Percentiles rank a stretch among this genome's conserved stretches.
These are phyloP conservation scores for Pterostichus madidus DNA, from an alignment of 2,888 invertebrate species.

Conservation along the genomic window DNA sequence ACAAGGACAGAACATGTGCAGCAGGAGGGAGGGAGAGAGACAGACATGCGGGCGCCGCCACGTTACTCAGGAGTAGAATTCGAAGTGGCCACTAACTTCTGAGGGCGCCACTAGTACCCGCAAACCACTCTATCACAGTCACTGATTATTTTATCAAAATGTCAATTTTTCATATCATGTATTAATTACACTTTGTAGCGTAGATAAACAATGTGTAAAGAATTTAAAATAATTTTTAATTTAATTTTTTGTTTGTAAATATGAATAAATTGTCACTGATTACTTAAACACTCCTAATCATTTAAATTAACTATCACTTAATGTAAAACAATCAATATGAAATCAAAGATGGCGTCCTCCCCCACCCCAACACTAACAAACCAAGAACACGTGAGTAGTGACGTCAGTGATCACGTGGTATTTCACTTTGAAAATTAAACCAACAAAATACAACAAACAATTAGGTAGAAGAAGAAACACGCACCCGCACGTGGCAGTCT, in stretches of 20 bases:
- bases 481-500: constrained; percentile 35
- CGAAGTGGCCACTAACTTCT: constrained; percentile 17
- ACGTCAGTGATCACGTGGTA: constrained; percentile 6
- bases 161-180: not conserved
- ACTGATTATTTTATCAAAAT: not conserved
- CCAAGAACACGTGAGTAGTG: constrained; percentile 31
- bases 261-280: not conserved
- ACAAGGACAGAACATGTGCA: constrained; percentile 36
- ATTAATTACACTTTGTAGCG: no score
- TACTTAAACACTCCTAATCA: not conserved
- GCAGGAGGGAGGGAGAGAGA: constrained; percentile 1
- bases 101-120: constrained; percentile 21
- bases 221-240: no score
- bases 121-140: not conserved
- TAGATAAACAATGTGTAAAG: no score
- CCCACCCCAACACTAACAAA: not conserved
- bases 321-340: constrained; percentile 13
- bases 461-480: constrained; percentile 25
- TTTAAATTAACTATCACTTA: not conserved
- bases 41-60: constrained; percentile 41
- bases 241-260: no score
- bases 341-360: constrained; percentile 28
- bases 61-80: constrained; percentile 1
- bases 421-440: not conserved
- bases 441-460: constrained; percentile 30